phyloP scores from a whole-genome alignment of 2,113 vertebrate genomes.

The Oenanthe melanoleuca region DNA sequence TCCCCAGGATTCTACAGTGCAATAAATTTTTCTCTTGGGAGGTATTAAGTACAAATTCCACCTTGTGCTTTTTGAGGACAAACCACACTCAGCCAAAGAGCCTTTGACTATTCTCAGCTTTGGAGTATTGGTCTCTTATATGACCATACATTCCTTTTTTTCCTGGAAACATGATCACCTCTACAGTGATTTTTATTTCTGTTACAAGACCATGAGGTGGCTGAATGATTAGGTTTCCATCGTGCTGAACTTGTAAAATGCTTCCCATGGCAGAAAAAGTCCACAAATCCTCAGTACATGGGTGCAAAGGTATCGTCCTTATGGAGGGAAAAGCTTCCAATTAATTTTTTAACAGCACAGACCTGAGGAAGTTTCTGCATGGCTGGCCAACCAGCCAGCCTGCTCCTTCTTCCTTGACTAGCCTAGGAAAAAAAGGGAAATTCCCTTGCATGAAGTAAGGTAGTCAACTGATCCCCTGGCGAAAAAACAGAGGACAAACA shows the following conservation, averaged over 20 bases:
- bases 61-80: not conserved
- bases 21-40: not conserved
- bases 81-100: not conserved
- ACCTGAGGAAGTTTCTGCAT: conserved; percentile 12
- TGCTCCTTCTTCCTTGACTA: not conserved
- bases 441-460: not conserved
- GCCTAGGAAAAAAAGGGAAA: conserved; percentile 37
- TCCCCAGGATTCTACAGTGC: not conserved
- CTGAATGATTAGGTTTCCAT: not conserved
- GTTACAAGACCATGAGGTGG: not conserved
- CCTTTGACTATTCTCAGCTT: not conserved
- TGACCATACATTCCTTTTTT: not conserved
- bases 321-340: not conserved
- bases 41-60: not conserved
- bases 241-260: not conserved
- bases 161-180: not conserved
- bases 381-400: conserved; percentile 8
- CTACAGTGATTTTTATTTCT: not conserved
- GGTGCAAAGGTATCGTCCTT: not conserved
- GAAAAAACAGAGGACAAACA: conserved; percentile 35
- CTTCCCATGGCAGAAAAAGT: not conserved
- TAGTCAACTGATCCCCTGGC: not conserved
- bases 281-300: not conserved
- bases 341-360: conserved; percentile 3
- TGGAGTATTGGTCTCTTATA: not conserved